phyloP scores from a whole-genome alignment of 2,888 invertebrate species.

The Ctena decussata region DNA sequence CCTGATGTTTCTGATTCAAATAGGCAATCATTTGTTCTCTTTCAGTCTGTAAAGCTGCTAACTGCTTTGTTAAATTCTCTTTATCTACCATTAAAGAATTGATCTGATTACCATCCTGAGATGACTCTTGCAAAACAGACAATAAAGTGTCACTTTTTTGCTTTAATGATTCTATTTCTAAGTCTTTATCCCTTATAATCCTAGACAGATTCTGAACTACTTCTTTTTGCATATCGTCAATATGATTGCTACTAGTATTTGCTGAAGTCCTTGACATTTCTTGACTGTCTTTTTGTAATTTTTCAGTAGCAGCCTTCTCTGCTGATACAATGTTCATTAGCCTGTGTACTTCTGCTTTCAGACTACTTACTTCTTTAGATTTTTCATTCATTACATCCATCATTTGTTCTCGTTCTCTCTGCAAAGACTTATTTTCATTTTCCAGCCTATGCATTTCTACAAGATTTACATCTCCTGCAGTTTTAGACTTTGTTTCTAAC shows the following conservation, averaged over 20 bases:
- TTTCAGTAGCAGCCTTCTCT: conserved; percentile 84
- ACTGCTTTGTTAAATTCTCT: conserved; percentile 87
- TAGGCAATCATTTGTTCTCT: conserved; percentile 86
- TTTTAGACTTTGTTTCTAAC: conserved; percentile 79
- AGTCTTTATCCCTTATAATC: conserved; percentile 87
- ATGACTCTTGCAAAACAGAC: conserved; percentile 84
- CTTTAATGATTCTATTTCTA: conserved; percentile 87
- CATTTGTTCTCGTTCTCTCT: conserved; percentile 86
- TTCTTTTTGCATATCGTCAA: conserved; percentile 86
- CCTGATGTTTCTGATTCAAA: conserved; percentile 94
- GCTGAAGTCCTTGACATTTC: conserved; percentile 68
- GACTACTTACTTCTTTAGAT: conserved; percentile 85
- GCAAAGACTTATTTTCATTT: conserved; percentile 79
- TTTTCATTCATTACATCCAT: conserved; percentile 87
- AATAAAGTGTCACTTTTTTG: conserved; percentile 86
- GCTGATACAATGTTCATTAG: conserved; percentile 86
- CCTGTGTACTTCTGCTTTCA: conserved; percentile 86
- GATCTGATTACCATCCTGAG: conserved; percentile 70
- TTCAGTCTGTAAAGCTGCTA: conserved; percentile 89
- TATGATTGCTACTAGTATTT: conserved; percentile 84
- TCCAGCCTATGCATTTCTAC: conserved; percentile 81
- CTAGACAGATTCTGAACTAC: conserved; percentile 86
- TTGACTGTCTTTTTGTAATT: conserved; percentile 85
- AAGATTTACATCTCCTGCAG: conserved; percentile 69
- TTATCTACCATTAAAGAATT: conserved; percentile 79